Evolutionary conservation across 2,888 invertebrate genomes (phyloP).

Genomic region (Nemapogon koenigi): DNA sequence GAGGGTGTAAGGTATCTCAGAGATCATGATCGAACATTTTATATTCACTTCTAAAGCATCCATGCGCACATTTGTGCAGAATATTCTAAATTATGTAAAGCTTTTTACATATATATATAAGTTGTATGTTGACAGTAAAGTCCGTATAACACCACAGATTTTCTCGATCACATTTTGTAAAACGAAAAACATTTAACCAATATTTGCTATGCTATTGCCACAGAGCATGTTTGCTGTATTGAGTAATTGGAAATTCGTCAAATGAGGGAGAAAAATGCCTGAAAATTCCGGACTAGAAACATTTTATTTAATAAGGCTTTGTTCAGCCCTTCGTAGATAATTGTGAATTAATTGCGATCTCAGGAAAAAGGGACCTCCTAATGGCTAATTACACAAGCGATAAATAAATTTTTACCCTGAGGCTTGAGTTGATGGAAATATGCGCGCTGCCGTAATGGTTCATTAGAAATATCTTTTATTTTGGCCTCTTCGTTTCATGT

Average conservation of each 20-base stretch:
- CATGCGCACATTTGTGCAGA: conserved; percentile 1
- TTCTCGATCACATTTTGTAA: too few species aligned
- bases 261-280: background rate
- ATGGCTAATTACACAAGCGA: conserved; percentile 40
- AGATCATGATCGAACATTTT: conserved; percentile 44
- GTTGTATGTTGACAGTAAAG: too few species aligned
- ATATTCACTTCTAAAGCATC: conserved; percentile 29
- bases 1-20: conserved; percentile 25
- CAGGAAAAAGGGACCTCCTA: conserved; percentile 23
- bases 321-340: conserved; percentile 48
- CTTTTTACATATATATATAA: conserved; percentile 6
- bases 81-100: conserved; percentile 9
- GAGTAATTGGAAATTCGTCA: background rate
- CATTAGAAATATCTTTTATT: too few species aligned
- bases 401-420: conserved; percentile 38
- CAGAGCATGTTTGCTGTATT: background rate
- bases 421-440: conserved; percentile 16
- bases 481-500: too few species aligned
- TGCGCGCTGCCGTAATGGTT: background rate
- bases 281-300: conserved; percentile 22
- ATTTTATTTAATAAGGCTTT: conserved; percentile 54
- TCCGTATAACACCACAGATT: too few species aligned
- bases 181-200: too few species aligned
- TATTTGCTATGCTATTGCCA: too few species aligned
- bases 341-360: conserved; percentile 19